phyloP scores from a whole-genome alignment of 2,797 vertebrate species.

The Labroides dimidiatus region DNA sequence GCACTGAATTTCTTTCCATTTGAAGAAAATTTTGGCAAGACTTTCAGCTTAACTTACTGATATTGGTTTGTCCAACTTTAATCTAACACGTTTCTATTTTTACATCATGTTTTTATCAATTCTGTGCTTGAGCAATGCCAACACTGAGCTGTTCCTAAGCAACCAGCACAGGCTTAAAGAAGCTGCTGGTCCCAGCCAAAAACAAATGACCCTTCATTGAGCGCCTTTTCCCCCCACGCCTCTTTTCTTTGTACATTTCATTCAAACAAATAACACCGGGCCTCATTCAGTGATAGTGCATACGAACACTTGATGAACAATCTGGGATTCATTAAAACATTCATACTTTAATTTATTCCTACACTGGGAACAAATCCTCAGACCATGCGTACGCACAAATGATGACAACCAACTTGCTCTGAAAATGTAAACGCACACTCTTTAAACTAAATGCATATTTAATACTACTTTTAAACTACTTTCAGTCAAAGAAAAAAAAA shows the following conservation, averaged over 20 bases:
- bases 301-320: no score
- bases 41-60: not conserved
- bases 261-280: not conserved
- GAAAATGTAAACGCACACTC: no score
- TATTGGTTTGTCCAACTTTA: not conserved
- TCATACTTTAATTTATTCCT: no score
- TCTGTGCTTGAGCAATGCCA: not conserved
- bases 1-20: not conserved
- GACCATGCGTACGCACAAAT: no score
- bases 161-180: conserved; percentile 1
- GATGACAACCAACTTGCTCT: no score
- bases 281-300: no score
- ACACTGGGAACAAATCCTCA: no score
- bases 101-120: not conserved
- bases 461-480: no score
- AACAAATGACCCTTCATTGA: not conserved
- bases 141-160: conserved; percentile 11
- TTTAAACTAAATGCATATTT: no score
- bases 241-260: not conserved
- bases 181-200: conserved; percentile 1
- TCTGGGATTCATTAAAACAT: no score
- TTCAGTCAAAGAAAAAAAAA: no score
- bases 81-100: not conserved
- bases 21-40: not conserved
- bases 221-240: not conserved